Percentiles rank a stretch among this genome's conserved stretches.
These are phyloP conservation scores for Syngnathus typhle DNA, from an alignment of 2,113 vertebrate species.

Conservation along the genomic window DNA sequence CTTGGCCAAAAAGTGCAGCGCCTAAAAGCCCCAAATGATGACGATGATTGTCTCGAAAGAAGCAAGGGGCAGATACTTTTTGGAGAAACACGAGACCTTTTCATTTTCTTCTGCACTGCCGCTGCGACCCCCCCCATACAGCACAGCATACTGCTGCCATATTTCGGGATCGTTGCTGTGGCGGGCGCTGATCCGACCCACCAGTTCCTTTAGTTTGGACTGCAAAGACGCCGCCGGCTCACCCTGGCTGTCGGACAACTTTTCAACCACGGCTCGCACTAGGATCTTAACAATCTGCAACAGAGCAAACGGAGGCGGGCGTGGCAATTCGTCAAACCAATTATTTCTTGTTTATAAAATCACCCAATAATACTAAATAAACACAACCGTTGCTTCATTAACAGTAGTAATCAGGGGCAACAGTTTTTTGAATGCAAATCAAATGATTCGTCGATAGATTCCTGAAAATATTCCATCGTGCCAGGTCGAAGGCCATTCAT, in stretches of 20 bases:
- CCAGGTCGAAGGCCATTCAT: too few relatives aligned
- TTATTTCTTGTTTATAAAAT: too few relatives aligned
- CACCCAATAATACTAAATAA: too few relatives aligned
- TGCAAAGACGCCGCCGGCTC: slow-evolving; percentile 59
- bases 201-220: slow-evolving; percentile 79
- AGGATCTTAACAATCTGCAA: slow-evolving; percentile 84
- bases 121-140: slow-evolving; percentile 78
- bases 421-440: too few relatives aligned
- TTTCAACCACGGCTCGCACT: slow-evolving; percentile 75
- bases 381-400: too few relatives aligned
- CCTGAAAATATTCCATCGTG: too few relatives aligned
- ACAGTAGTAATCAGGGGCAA: too few relatives aligned
- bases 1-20: slow-evolving; percentile 85
- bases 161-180: slow-evolving; percentile 79
- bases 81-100: slow-evolving; percentile 70
- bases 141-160: slow-evolving; percentile 83
- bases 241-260: slow-evolving; percentile 73
- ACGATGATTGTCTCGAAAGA: not conserved
- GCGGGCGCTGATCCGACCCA: slow-evolving; percentile 84
- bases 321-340: too few relatives aligned
- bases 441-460: too few relatives aligned
- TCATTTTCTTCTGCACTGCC: slow-evolving; percentile 76
- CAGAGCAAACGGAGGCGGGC: not conserved
- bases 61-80: not conserved
- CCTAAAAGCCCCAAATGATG: slow-evolving; percentile 61